A percentile compares a stretch with the other conserved stretches of the same genome.
Evolutionary conservation across 2,888 invertebrate species (phyloP).

Genomic region (Drosophila monieri): DNA sequence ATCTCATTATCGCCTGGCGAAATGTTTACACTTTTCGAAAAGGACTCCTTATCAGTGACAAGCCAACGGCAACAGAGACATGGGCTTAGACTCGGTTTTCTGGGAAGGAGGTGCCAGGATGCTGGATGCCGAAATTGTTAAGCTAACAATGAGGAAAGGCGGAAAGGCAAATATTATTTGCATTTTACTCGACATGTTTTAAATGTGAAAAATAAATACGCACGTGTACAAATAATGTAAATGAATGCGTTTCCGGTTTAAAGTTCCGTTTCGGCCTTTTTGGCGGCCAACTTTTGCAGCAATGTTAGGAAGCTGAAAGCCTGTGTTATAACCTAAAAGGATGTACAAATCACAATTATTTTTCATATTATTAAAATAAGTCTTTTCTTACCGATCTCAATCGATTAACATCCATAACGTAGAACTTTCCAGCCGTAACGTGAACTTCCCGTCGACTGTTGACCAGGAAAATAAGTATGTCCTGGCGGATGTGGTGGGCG

Average conservation of each 20-base stretch:
- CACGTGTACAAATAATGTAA: conserved; percentile 33
- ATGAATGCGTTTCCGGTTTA: conserved; percentile 18
- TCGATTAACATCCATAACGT: conserved; percentile 80
- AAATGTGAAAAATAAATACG: conserved; percentile 70
- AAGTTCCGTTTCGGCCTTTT: conserved; percentile 53
- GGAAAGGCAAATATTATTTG: conserved; percentile 68
- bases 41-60: conserved; percentile 55
- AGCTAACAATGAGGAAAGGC: conserved; percentile 49
- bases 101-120: background rate
- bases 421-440: conserved; percentile 82
- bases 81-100: conserved; percentile 13
- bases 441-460: conserved; percentile 72
- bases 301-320: conserved; percentile 82
- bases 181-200: conserved; percentile 66
- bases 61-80: conserved; percentile 34
- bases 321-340: conserved; percentile 76
- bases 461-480: conserved; percentile 77
- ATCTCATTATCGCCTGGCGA: conserved; percentile 24
- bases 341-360: background rate
- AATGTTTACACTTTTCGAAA: background rate
- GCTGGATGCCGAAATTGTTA: conserved; percentile 30
- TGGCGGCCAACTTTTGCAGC: conserved; percentile 80
- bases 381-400: conserved; percentile 70
- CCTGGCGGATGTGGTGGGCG: conserved; percentile 61
- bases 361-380: background rate